Percentiles rank a stretch among this genome's conserved stretches.
Conservation (phyloP, 35 echinoderm and acorn worm species). For the Lytechinus variegatus region DNA sequence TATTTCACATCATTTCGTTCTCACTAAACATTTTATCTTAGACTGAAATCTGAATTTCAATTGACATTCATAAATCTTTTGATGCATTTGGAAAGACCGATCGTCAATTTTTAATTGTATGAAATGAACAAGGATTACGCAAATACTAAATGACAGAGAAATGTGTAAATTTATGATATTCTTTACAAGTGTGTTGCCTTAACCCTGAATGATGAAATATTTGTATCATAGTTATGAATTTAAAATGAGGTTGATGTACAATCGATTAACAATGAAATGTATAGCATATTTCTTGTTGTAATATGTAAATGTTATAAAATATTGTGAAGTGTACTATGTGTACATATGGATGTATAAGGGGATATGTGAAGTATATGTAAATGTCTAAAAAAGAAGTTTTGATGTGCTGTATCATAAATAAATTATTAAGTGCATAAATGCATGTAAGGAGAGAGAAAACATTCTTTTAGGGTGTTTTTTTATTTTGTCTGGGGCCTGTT, state of each 20-base stretch:
- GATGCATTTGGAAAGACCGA: neutral
- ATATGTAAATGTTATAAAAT: neutral
- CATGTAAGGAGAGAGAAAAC: neutral
- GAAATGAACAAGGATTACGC: neutral
- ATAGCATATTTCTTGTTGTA: neutral
- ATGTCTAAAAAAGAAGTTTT: neutral
- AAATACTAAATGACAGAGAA: neutral
- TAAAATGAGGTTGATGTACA: neutral
- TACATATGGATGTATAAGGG: slow-evolving; percentile 13
- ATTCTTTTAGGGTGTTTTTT: neutral
- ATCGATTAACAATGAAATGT: neutral
- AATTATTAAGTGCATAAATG: neutral
- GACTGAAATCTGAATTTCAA: no score
- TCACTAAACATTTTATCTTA: neutral
- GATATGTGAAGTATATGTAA: neutral
- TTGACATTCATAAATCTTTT: neutral
- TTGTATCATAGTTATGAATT: neutral
- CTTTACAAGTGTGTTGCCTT: slow-evolving; percentile 11
- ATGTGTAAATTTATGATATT: neutral
- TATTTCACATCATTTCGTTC: neutral
- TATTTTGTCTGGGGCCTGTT: no score
- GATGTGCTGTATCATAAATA: slow-evolving; percentile 14
- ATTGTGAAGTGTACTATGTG: neutral
- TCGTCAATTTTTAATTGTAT: neutral
- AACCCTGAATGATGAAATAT: neutral